Conservation (phyloP, 2,797 vertebrate species). For the Mormyrus proboscirostris region DNA sequence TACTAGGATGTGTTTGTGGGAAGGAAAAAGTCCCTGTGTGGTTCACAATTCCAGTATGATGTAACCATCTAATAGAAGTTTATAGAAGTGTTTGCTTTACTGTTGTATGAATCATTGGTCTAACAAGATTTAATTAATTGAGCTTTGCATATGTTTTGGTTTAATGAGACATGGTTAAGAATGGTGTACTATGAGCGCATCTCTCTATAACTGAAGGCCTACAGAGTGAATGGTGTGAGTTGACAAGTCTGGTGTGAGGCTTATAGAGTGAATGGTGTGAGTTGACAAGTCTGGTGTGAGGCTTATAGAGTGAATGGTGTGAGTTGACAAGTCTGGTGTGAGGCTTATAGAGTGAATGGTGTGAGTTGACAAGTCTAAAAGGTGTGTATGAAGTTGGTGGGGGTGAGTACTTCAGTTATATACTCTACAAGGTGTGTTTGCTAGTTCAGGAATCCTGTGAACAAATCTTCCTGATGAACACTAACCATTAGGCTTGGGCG, state of each 20-base stretch:
- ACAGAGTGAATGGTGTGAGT: not conserved
- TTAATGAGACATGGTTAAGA: not conserved
- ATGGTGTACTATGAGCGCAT: not conserved
- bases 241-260: not conserved
- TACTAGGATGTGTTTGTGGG: not conserved
- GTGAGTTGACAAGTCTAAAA: not conserved
- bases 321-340: too few species aligned
- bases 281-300: not conserved
- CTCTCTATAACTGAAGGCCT: not conserved
- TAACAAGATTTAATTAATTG: not conserved
- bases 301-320: too few species aligned
- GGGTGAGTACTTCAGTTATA: not conserved
- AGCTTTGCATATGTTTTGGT: not conserved
- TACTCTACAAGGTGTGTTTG: not conserved
- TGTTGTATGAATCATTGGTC: not conserved
- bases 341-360: not conserved
- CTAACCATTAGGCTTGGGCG: not conserved
- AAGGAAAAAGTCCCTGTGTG: not conserved
- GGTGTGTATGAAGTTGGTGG: not conserved
- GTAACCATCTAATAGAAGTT: not conserved
- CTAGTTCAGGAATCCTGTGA: not conserved
- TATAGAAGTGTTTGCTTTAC: not conserved
- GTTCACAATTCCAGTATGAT: not conserved
- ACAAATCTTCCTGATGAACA: not conserved
- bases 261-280: not conserved